These are phyloP conservation scores for Ispidina lecontei DNA, from an alignment of 2,797 vertebrate species.

Conservation along the genomic window DNA sequence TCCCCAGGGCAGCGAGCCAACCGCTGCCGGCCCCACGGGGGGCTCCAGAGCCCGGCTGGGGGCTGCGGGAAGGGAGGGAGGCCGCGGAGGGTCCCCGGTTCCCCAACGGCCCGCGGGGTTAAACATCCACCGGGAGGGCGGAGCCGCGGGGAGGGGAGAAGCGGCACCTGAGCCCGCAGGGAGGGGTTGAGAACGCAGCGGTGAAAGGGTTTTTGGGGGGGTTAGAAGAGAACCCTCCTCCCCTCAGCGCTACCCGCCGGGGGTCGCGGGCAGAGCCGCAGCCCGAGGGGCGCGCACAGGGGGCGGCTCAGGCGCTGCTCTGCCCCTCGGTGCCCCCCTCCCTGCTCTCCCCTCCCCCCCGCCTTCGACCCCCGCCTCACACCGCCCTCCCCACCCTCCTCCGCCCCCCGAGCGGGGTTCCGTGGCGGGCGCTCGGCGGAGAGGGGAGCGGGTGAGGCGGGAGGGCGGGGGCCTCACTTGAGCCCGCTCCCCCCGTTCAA, in stretches of 20 bases:
- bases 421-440: background rate
- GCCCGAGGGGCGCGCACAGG: background rate
- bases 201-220: background rate
- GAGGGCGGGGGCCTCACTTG: too few relatives aligned
- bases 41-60: background rate
- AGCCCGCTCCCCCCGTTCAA: background rate
- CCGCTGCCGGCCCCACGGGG: background rate
- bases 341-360: too few relatives aligned
- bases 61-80: background rate
- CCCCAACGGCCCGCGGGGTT: background rate
- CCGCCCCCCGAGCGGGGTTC: background rate
- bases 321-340: background rate
- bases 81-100: background rate
- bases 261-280: background rate
- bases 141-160: constrained; percentile 31
- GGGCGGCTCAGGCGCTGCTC: background rate
- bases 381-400: background rate
- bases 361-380: too few relatives aligned
- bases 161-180: constrained; percentile 26
- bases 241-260: background rate
- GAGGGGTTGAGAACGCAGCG: constrained; percentile 26
- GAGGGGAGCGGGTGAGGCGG: too few relatives aligned
- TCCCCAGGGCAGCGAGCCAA: background rate
- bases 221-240: background rate
- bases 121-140: background rate